These are phyloP conservation scores for Pan paniscus DNA, from an alignment of 2,113 vertebrate genomes.

Conservation along the genomic window DNA sequence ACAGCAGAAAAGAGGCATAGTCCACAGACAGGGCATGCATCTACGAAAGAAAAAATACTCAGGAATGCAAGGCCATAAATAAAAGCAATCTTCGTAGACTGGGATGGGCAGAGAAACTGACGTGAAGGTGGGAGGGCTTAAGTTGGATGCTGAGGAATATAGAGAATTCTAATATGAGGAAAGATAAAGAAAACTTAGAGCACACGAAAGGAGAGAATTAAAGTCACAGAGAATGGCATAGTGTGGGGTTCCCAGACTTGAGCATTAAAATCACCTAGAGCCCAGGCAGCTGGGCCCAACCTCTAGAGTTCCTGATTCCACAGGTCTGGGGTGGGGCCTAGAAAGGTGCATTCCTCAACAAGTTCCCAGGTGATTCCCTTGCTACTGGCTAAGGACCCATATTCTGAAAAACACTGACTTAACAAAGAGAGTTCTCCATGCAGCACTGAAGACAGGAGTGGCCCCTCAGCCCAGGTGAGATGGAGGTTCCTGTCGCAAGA, in stretches of 20 bases:
- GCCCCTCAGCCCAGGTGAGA: neutral
- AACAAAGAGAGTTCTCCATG: neutral
- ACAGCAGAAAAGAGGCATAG: neutral
- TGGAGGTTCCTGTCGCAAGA: neutral
- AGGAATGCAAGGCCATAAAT: neutral
- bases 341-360: neutral
- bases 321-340: accelerated
- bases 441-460: neutral
- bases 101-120: neutral
- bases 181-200: neutral
- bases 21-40: neutral
- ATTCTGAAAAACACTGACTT: neutral
- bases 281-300: no score
- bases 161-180: neutral
- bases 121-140: neutral
- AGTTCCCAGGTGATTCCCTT: neutral
- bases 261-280: neutral
- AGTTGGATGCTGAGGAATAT: neutral
- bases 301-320: neutral
- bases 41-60: neutral
- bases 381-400: neutral
- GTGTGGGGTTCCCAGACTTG: neutral
- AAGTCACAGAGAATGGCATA: neutral
- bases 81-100: accelerated
- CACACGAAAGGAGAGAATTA: neutral